These are phyloP conservation scores for Drosophila truncata DNA, from an alignment of 1,140 invertebrate genomes.

Conservation along the genomic window DNA sequence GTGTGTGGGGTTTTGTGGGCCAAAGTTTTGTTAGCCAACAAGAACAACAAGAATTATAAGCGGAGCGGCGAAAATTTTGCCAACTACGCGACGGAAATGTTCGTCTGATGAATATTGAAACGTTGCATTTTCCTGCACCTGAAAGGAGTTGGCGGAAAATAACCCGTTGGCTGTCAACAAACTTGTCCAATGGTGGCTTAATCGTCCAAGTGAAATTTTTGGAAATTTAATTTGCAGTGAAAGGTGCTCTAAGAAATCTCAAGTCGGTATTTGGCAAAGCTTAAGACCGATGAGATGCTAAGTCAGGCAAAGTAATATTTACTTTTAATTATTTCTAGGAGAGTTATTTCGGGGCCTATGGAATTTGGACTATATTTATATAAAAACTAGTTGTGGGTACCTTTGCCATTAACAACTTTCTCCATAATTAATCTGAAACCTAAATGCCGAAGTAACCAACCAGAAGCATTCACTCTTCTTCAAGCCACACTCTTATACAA, in stretches of 20 bases:
- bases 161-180: slow-evolving; percentile 30
- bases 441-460: not conserved
- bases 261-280: not conserved
- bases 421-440: not conserved
- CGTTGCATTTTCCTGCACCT: slow-evolving; percentile 38
- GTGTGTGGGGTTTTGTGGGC: slow-evolving; percentile 31
- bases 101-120: slow-evolving; percentile 45
- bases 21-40: slow-evolving; percentile 47
- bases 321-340: not conserved
- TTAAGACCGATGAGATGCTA: not conserved
- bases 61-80: slow-evolving; percentile 28
- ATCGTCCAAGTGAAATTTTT: not conserved
- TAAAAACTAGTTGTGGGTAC: too few species aligned
- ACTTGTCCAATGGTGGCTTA: slow-evolving; percentile 24
- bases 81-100: slow-evolving; percentile 37
- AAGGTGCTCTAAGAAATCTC: not conserved
- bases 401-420: too few species aligned
- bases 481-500: not conserved
- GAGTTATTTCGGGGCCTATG: too few species aligned
- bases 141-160: slow-evolving; percentile 24
- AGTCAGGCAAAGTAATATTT: not conserved
- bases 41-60: slow-evolving; percentile 35
- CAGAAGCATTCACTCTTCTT: not conserved
- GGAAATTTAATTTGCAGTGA: not conserved
- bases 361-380: too few species aligned